Percentiles rank a stretch among this genome's conserved stretches.
phyloP scores from a whole-genome alignment of 2,797 vertebrate genomes.

The Cirrhinus molitorella region DNA sequence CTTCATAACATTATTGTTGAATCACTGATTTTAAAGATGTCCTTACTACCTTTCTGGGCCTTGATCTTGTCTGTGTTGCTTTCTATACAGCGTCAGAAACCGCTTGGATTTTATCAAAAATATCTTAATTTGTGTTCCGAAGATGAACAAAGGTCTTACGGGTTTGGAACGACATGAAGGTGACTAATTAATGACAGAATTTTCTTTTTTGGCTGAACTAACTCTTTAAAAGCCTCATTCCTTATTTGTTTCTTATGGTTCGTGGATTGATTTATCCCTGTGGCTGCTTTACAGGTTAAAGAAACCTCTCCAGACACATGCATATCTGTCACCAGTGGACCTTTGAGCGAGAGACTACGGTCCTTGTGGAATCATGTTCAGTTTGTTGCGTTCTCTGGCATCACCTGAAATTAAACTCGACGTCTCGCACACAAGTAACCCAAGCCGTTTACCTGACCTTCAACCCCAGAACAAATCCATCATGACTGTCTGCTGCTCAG shows the following conservation, averaged over 20 bases:
- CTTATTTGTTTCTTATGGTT: background rate
- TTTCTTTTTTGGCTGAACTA: background rate
- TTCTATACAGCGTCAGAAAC: too few relatives aligned
- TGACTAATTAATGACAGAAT: background rate
- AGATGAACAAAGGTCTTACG: too few relatives aligned
- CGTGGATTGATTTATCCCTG: background rate
- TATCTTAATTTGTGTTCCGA: background rate
- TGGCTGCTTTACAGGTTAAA: slow-evolving; percentile 6
- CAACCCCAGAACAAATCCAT: slow-evolving; percentile 41
- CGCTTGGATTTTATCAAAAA: too few relatives aligned
- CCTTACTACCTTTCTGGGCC: too few relatives aligned
- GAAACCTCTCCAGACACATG: background rate
- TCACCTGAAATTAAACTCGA: slow-evolving; percentile 50
- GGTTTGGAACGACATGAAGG: too few relatives aligned
- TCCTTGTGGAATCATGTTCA: slow-evolving; percentile 4
- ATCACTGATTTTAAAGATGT: too few relatives aligned
- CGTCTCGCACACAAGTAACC: slow-evolving; percentile 39
- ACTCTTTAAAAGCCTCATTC: background rate
- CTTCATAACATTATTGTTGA: too few relatives aligned
- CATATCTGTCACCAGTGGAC: background rate
- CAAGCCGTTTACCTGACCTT: slow-evolving; percentile 32
- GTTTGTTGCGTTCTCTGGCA: slow-evolving; percentile 16
- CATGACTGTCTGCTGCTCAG: background rate
- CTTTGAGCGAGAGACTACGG: background rate
- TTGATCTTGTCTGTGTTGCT: too few relatives aligned